These are phyloP conservation scores for Eubasilissa splendida DNA, from an alignment of 2,888 invertebrate species.

Conservation along the genomic window DNA sequence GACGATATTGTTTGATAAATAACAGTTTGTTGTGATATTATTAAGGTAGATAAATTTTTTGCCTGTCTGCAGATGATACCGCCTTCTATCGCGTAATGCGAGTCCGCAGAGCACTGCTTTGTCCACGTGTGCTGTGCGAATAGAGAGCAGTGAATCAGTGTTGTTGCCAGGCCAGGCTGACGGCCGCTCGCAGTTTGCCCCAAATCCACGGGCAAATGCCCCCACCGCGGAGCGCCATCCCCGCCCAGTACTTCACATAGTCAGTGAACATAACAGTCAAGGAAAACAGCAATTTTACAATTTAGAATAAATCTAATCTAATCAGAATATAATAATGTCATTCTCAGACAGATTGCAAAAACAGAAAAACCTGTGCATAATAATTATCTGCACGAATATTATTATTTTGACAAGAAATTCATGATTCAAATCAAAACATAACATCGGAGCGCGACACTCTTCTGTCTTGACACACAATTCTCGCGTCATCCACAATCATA, in stretches of 20 bases:
- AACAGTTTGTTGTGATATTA: too few species aligned
- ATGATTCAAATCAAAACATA: too few species aligned
- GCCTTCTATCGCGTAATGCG: too few species aligned
- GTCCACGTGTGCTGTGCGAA: background rate
- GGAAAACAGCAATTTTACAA: conserved; percentile 61
- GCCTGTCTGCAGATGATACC: too few species aligned
- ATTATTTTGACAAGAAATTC: too few species aligned
- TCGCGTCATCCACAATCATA: too few species aligned
- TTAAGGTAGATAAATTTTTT: too few species aligned
- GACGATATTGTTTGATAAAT: too few species aligned
- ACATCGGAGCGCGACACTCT: too few species aligned
- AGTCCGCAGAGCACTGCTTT: background rate
- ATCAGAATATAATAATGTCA: background rate
- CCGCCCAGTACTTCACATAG: conserved; percentile 82
- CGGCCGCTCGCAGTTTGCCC: conserved; percentile 71
- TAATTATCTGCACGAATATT: background rate
- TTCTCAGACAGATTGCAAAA: too few species aligned
- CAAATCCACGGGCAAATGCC: conserved; percentile 82
- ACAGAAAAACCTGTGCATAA: too few species aligned
- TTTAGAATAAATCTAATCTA: background rate
- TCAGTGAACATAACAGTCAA: conserved; percentile 74
- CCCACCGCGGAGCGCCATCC: conserved; percentile 77
- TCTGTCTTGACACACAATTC: too few species aligned
- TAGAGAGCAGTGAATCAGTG: conserved; percentile 22
- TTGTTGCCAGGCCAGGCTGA: conserved; percentile 72